phyloP scores from a whole-genome alignment of 2,113 vertebrate species.

The Alethe castanea region DNA sequence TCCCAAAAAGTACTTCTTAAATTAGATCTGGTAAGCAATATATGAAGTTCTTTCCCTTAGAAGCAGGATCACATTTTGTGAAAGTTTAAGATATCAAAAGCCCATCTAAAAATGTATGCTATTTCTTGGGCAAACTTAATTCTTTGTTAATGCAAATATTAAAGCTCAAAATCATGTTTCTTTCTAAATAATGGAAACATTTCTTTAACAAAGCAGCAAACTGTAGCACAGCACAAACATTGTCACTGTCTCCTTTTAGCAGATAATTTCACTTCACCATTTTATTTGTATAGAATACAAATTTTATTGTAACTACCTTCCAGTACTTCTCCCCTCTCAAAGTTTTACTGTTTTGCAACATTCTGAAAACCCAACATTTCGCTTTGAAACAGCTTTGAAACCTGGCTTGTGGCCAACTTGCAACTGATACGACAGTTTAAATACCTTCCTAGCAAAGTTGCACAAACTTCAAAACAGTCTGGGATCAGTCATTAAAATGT shows the following conservation, averaged over 20 bases:
- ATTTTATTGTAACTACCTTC: constrained; percentile 10
- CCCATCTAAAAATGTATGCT: not conserved
- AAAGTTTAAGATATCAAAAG: not conserved
- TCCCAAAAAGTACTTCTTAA: not conserved
- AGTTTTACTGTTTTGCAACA: not conserved
- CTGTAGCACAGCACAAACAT: not conserved
- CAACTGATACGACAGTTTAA: constrained; percentile 72
- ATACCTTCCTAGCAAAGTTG: constrained; percentile 71
- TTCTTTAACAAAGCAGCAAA: not conserved
- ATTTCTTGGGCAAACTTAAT: not conserved
- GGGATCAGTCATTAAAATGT: constrained; percentile 75
- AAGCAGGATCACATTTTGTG: not conserved
- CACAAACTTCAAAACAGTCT: constrained; percentile 77
- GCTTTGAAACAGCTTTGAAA: constrained; percentile 65
- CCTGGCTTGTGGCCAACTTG: constrained; percentile 64
- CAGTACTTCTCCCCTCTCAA: not conserved
- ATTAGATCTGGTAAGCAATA: not conserved
- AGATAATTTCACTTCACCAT: not conserved
- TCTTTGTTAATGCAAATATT: not conserved
- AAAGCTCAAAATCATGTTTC: not conserved
- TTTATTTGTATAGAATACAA: not conserved
- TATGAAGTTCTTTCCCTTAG: not conserved
- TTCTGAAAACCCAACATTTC: constrained; percentile 53
- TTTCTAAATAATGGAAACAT: not conserved
- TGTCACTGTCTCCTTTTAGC: not conserved